phyloP scores from a whole-genome alignment of 1,140 invertebrate genomes.

The Pogonognathellus flavescens region DNA sequence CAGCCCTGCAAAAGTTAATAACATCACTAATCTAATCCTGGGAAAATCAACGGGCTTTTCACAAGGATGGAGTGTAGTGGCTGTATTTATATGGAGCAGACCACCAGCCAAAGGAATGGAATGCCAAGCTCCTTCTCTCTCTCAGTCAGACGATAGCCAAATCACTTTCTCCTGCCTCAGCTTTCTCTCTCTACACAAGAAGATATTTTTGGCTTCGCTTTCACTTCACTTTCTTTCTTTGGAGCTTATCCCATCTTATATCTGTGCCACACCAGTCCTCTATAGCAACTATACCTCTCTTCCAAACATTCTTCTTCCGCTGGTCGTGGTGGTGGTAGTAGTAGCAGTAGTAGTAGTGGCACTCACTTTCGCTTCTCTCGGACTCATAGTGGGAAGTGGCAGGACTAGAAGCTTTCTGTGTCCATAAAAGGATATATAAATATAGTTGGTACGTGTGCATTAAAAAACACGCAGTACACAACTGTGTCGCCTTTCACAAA shows the following conservation, averaged over 20 bases:
- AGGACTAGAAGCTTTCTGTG: no score
- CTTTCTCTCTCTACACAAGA: constrained; percentile 4
- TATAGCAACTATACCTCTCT: not conserved
- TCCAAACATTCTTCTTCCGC: not conserved
- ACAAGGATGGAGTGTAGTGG: not conserved
- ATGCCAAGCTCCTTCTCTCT: constrained; percentile 4
- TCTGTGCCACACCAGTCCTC: not conserved
- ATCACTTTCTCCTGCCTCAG: constrained; percentile 20
- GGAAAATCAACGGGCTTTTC: constrained; percentile 42
- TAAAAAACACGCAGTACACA: no score
- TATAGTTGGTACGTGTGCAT: no score
- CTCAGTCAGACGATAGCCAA: constrained; percentile 6
- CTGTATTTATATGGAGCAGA: not conserved
- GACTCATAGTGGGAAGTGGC: no score
- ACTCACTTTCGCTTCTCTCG: not conserved
- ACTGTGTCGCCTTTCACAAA: no score
- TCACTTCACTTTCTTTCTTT: constrained; percentile 26
- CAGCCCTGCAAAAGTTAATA: constrained; percentile 33
- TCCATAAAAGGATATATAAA: no score
- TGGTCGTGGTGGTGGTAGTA: not conserved
- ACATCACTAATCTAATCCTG: constrained; percentile 50
- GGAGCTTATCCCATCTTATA: constrained; percentile 22
- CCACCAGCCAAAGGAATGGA: constrained; percentile 11
- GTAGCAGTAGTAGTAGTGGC: not conserved
- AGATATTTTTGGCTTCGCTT: constrained; percentile 7